Evolutionary conservation across 2,113 vertebrate species (phyloP).

Genomic region (Phasianus colchicus): DNA sequence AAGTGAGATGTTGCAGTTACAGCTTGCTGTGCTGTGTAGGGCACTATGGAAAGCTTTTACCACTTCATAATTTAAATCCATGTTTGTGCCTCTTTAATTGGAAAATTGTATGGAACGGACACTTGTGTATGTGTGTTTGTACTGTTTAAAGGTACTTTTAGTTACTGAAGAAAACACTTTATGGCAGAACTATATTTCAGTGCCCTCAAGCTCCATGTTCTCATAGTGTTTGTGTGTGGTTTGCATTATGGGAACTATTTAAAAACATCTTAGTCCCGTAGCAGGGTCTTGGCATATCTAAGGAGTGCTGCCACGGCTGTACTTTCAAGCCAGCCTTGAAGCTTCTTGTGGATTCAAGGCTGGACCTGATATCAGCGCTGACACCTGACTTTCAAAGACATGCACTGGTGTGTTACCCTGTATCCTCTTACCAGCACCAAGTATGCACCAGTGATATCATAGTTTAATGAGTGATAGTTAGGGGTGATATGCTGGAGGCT

Average conservation of each 20-base stretch:
- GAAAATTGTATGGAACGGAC: conserved; percentile 6
- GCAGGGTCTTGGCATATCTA: background rate
- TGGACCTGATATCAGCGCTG: fast-evolving
- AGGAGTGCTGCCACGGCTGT: background rate
- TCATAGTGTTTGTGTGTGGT: background rate
- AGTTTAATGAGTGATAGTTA: conserved; percentile 16
- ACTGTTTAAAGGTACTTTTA: background rate
- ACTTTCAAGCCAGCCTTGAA: background rate
- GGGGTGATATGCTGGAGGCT: background rate
- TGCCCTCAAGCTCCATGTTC: background rate
- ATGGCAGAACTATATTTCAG: background rate
- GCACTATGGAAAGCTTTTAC: conserved; percentile 4
- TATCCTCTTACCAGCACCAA: background rate
- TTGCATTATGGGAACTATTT: background rate
- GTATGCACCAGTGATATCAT: background rate
- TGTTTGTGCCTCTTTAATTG: conserved; percentile 16
- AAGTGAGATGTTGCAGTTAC: background rate
- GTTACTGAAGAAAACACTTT: conserved; percentile 56
- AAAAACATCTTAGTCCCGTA: background rate
- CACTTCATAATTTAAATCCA: background rate
- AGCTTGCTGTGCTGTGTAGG: background rate
- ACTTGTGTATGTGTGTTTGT: background rate
- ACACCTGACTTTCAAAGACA: background rate
- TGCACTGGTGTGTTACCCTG: background rate
- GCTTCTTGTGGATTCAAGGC: background rate